These are phyloP conservation scores for Orthosia incerta DNA, from an alignment of 2,888 invertebrate species.

Conservation along the genomic window DNA sequence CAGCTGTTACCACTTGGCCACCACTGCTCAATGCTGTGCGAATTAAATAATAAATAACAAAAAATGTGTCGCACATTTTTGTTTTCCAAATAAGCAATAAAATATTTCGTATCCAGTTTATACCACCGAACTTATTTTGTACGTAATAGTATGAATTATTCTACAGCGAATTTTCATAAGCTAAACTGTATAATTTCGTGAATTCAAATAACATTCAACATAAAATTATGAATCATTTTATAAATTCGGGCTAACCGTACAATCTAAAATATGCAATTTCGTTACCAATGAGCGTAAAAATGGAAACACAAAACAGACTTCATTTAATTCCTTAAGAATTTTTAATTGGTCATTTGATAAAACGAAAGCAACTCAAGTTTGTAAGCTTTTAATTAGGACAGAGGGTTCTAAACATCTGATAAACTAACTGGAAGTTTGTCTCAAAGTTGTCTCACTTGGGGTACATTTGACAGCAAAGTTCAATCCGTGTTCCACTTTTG, in stretches of 20 bases:
- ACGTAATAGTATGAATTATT: slow-evolving; percentile 49
- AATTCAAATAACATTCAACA: slow-evolving; percentile 57
- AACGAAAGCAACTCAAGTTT: slow-evolving; percentile 45
- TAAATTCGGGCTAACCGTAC: slow-evolving; percentile 45
- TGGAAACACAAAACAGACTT: slow-evolving; percentile 33
- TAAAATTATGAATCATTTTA: slow-evolving; percentile 61
- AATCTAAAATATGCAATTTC: slow-evolving; percentile 52
- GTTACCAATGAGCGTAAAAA: slow-evolving; percentile 54
- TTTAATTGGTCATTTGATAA: slow-evolving; percentile 55
- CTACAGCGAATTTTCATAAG: slow-evolving; percentile 50
- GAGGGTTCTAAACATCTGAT: slow-evolving; percentile 62
- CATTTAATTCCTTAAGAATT: slow-evolving; percentile 35
- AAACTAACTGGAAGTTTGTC: slow-evolving; percentile 64
- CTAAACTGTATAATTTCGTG: slow-evolving; percentile 57
- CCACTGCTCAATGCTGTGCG: too few relatives aligned
- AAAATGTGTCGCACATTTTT: not conserved
- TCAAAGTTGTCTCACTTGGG: slow-evolving; percentile 59
- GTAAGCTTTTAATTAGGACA: slow-evolving; percentile 66
- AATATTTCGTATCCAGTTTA: slow-evolving; percentile 16
- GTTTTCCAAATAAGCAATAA: not conserved
- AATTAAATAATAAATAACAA: too few relatives aligned
- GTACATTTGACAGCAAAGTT: slow-evolving; percentile 66
- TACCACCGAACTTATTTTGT: slow-evolving; percentile 29
- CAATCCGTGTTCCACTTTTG: slow-evolving; percentile 61
- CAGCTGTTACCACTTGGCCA: too few relatives aligned